Evolutionary conservation across 2,113 vertebrate species (phyloP).

Genomic region (Hippocampus guttulatus): DNA sequence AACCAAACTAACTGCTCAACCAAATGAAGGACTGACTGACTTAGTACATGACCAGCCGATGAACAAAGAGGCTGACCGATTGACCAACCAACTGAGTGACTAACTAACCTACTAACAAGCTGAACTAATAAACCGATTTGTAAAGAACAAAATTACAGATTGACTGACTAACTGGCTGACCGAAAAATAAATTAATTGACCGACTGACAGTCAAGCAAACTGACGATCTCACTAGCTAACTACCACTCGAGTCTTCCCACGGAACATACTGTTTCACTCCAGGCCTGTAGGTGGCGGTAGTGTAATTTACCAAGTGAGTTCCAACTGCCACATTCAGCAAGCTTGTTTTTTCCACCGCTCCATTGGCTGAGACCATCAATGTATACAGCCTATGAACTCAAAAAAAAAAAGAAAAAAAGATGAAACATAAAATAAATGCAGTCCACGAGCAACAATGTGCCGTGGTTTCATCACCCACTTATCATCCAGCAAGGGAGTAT

Average conservation of each 20-base stretch:
- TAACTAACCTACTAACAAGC: no score
- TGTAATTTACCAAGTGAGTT: not conserved
- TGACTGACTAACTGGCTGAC: not conserved
- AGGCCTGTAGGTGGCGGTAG: not conserved
- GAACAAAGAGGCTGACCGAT: no score
- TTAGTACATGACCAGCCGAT: no score
- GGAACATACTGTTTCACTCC: not conserved
- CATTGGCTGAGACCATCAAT: not conserved
- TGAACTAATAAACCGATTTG: no score
- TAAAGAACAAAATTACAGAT: no score
- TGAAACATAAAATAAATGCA: not conserved
- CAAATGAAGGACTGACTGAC: no score
- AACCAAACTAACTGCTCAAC: no score
- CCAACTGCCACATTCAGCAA: not conserved
- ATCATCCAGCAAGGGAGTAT: not conserved
- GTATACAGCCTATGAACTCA: not conserved
- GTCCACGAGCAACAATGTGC: not conserved
- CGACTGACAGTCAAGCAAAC: no score
- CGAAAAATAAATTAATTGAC: not conserved
- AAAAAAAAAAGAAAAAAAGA: not conserved
- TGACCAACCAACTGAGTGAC: no score
- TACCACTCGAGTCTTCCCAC: not conserved
- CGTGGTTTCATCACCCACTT: not conserved
- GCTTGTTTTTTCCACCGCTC: not conserved
- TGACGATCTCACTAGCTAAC: no score